phyloP scores from a whole-genome alignment of 2,888 invertebrate species.

The Protonemura montana region DNA sequence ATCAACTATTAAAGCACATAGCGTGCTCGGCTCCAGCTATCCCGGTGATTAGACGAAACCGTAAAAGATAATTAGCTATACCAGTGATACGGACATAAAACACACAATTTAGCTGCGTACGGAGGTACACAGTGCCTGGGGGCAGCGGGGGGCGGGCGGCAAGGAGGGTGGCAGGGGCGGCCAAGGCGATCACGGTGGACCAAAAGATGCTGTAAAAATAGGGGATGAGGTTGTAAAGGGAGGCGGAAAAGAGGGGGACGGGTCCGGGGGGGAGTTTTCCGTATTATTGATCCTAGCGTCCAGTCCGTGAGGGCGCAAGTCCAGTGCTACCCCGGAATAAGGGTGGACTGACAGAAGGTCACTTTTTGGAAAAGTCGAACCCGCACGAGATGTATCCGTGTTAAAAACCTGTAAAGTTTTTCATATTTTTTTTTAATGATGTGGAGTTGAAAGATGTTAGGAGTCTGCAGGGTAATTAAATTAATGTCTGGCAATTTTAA shows the following conservation, averaged over 20 bases:
- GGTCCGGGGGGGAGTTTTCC: constrained; percentile 41
- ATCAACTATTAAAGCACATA: background rate
- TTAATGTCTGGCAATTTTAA: background rate
- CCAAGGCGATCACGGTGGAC: constrained; percentile 31
- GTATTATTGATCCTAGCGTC: constrained; percentile 41
- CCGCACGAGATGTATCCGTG: background rate
- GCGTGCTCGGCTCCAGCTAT: background rate
- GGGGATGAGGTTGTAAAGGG: constrained; percentile 39
- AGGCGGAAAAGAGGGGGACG: constrained; percentile 24
- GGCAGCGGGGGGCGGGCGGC: background rate
- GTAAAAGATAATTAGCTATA: background rate
- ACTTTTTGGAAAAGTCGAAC: constrained; percentile 24
- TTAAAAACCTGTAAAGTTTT: background rate
- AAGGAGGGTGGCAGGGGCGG: background rate
- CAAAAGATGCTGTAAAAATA: constrained; percentile 41
- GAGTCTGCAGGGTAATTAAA: background rate
- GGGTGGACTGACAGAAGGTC: constrained; percentile 38
- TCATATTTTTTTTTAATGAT: background rate
- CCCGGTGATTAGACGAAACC: constrained; percentile 1
- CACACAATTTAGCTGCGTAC: constrained; percentile 3
- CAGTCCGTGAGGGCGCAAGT: constrained; percentile 40
- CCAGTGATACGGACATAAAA: constrained; percentile 10
- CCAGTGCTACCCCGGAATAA: constrained; percentile 37
- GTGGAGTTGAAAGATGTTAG: background rate
- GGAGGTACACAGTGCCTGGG: background rate